Evolutionary conservation across 2,888 invertebrate genomes (phyloP), one percentile per base, ranked within the genome.

Genomic region (Sialis fuliginosa): DNA sequence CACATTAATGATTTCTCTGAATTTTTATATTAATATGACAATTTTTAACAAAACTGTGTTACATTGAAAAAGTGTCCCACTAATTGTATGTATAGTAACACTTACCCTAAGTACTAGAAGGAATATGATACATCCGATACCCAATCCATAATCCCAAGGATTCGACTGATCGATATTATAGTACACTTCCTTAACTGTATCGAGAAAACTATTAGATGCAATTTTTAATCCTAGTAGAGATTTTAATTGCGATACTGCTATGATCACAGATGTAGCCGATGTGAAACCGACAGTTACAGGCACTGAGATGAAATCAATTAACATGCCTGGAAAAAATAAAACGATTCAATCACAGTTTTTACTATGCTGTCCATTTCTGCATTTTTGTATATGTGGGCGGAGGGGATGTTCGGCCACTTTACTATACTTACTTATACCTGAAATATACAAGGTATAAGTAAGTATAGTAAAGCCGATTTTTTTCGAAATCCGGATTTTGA

Each of bases 281-380:
- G 91, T 90, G 60, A 91, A 92, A 0, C 87, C 88, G 9, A 87
- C 85, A 0, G 87, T 88, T 6, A 89, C 88, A 1, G 91, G 90
- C 52, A 88, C 76, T 1, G 90, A 90, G 59, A 91, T 90, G 58
- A 91, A 88, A 62, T 90, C 89, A 52, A 90, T 82, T 45, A 91
- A 67, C 42, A 89, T 87, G 54, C 88, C 88, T 88, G 66, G 2
- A 59, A 61, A 51, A 33, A 31, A 32, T 4, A 39, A 46, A 32
- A 46, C 34, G 22, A n/a, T n/a, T n/a, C n/a, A n/a, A 10, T n/a
- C 13, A 40, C 48, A 39, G 42, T 9, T 34, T 44, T 32, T 12
- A 33, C 13, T 45, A 32, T 22, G 31, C 2, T 22, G 22, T 22
- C n/a, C n/a, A n/a, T n/a, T n/a, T n/a, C n/a, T n/a, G n/a, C n/a